phyloP scores from a whole-genome alignment of 2,888 invertebrate genomes.

The Cantharis nigra region DNA sequence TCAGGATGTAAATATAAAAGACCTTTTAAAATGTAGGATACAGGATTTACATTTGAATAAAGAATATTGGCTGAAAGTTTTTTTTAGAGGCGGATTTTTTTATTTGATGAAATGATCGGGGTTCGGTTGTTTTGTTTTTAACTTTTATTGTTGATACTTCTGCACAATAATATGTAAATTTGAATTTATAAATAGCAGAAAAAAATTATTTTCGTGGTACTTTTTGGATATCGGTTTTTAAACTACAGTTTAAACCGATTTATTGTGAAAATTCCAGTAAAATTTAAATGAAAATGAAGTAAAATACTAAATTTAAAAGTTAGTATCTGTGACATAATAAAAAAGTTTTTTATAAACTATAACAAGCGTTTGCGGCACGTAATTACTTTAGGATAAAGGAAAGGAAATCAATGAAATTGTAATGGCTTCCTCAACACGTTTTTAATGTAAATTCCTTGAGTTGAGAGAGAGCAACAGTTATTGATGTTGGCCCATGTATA shows the following conservation, averaged over 20 bases:
- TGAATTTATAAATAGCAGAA: neutral
- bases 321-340: neutral
- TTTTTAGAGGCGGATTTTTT: neutral
- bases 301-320: neutral
- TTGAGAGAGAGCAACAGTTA: neutral
- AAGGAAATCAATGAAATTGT: constrained; percentile 2
- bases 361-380: neutral
- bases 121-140: neutral
- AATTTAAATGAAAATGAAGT: neutral
- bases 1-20: neutral
- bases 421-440: constrained; percentile 8
- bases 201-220: neutral
- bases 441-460: constrained; percentile 5
- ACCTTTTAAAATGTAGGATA: neutral
- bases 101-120: too few species aligned
- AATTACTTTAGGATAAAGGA: neutral
- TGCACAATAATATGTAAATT: neutral
- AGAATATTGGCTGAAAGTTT: neutral
- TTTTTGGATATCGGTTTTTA: neutral
- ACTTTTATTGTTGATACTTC: neutral
- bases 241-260: neutral
- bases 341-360: neutral
- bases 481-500: constrained; percentile 3
- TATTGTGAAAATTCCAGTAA: neutral
- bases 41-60: neutral